These are phyloP conservation scores for Numenius arquata DNA, from an alignment of 2,113 vertebrate genomes.

Conservation along the genomic window DNA sequence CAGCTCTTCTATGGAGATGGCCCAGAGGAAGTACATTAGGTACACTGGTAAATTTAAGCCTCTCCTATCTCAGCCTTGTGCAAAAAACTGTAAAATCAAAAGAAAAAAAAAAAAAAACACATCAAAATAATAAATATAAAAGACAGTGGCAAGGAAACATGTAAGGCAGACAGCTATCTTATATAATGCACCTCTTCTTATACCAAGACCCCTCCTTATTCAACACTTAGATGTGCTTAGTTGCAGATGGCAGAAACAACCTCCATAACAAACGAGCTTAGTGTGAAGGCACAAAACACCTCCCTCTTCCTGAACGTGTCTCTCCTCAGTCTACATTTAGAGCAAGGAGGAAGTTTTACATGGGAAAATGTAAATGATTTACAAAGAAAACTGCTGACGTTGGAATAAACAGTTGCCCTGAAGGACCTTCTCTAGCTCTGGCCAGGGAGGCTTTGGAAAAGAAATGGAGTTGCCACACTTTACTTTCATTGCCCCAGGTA, in stretches of 20 bases:
- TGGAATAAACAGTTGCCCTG: not conserved
- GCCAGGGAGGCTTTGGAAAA: not conserved
- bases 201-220: not conserved
- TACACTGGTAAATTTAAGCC: not conserved
- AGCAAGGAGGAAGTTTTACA: not conserved
- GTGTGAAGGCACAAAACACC: not conserved
- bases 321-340: not conserved
- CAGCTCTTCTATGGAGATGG: not conserved
- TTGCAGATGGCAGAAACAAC: not conserved
- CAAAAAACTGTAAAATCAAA: not conserved
- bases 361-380: not conserved
- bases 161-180: not conserved
- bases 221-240: not conserved
- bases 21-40: not conserved
- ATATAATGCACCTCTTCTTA: not conserved
- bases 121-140: not conserved
- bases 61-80: not conserved
- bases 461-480: not conserved
- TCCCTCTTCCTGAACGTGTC: not conserved
- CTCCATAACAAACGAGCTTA: not conserved
- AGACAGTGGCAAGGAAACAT: not conserved
- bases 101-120: not conserved
- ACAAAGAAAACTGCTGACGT: not conserved
- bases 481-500: not conserved
- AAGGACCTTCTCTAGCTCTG: not conserved